These are phyloP conservation scores for Cryptosula pallasiana DNA, from an alignment of 2,888 invertebrate genomes.

Conservation along the genomic window DNA sequence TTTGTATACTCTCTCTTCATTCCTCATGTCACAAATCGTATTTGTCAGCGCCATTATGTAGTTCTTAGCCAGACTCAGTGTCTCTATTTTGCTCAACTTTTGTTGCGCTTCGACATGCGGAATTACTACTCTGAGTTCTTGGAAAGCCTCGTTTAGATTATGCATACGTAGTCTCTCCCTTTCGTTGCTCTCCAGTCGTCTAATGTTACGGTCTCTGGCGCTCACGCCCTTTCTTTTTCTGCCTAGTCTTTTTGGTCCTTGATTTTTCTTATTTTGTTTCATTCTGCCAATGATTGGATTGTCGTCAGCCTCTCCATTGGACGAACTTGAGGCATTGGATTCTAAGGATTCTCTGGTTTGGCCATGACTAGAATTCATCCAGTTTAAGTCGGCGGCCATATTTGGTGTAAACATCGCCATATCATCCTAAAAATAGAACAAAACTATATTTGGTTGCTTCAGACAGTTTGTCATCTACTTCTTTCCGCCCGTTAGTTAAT, in stretches of 20 bases:
- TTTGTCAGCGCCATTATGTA: conserved; percentile 84
- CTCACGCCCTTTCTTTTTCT: conserved; percentile 67
- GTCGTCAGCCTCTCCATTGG: conserved; percentile 20
- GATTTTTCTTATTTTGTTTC: conserved; percentile 4
- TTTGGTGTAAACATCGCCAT: neutral
- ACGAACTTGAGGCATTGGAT: neutral
- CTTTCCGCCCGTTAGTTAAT: too few species aligned
- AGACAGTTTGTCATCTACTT: too few species aligned
- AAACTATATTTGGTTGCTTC: too few species aligned
- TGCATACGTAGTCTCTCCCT: conserved; percentile 88
- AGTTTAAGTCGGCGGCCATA: neutral
- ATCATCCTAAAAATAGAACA: neutral
- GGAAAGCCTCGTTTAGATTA: conserved; percentile 82
- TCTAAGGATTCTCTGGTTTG: neutral
- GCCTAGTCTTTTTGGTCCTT: conserved; percentile 26
- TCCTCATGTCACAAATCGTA: conserved; percentile 74
- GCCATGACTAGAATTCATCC: neutral
- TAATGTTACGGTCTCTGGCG: conserved; percentile 76
- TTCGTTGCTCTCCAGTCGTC: conserved; percentile 84
- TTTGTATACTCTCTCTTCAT: conserved; percentile 66
- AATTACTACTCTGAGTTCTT: conserved; percentile 77
- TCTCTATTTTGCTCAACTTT: conserved; percentile 81
- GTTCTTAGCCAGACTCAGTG: conserved; percentile 79
- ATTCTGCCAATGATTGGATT: neutral
- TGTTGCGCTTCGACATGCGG: conserved; percentile 79